Base-by-base conservation (phyloP, 2,797 vertebrate species). In the Paramormyrops hopkinsi region DNA sequence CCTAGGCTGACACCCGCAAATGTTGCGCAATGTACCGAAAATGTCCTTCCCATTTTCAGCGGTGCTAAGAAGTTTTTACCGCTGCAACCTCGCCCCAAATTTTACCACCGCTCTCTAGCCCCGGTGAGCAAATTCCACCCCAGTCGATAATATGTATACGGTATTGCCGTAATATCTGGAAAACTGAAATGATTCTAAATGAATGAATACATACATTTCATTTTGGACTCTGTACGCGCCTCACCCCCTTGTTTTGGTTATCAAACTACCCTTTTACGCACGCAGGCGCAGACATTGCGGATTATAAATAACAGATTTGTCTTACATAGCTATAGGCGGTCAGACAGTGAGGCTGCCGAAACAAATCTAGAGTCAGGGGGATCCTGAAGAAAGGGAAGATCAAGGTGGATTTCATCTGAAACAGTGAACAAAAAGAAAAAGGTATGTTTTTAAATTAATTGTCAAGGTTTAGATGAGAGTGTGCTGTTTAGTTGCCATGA, bases 241-340 rank as follows among this genome's bases (percentile, higher is more conserved):
- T 50, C 11, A 4, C 2, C 9, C 11, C 7, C 50, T 50, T 50
- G 50, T 51, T 85, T 85, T 85, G 22, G 11, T 87, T 53, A 59
- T 87, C 85, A 54, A 54, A 53, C 9, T 53, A 12, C 3, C 41
- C 46, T 2, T 22, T 29, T 25, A n/a, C 11, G 14, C 50, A 87
- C 85, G 51, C 85, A 56, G 17, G 51, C 85, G 51, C 85, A 56
- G 44, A 86, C 53, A 44, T 56, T 94, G 90, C 90, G 94, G 96
- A 96, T 96, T 96, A 96, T 90, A 91, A 93, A 89, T 92, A 90
- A 93, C 46, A 90, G 93, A 92, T 92, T 92, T 94, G 93, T 95
- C 92, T 94, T 94, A 94, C 93, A 96, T 96, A 96, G 93, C 90
- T 91, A 91, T 92, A 92, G 90, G 89, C 83, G n/a, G 85, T 44